These are phyloP conservation scores for Holacanthella duospinosa DNA, from an alignment of 2,888 invertebrate genomes.

Conservation along the genomic window DNA sequence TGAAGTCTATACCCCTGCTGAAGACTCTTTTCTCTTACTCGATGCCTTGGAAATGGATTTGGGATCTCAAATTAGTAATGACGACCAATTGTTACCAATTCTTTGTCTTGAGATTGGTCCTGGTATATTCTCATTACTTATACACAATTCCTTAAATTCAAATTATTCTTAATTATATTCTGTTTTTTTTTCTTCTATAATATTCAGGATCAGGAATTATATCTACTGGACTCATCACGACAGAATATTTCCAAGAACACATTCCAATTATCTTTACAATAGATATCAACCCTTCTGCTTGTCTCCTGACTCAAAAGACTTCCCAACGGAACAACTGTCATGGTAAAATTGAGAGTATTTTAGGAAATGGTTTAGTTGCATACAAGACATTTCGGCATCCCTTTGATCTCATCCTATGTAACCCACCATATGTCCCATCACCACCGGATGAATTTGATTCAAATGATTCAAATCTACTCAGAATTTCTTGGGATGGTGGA, in stretches of 20 bases:
- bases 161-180: background rate
- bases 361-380: constrained; percentile 57
- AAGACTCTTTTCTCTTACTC: constrained; percentile 87
- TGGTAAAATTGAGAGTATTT: constrained; percentile 19
- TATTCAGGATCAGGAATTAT: constrained; percentile 72
- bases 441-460: constrained; percentile 62
- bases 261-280: constrained; percentile 53
- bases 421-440: constrained; percentile 96
- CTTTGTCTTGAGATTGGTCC: constrained; percentile 79
- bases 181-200: too few relatives aligned
- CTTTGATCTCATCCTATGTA: constrained; percentile 85
- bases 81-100: constrained; percentile 12
- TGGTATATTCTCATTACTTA: constrained; percentile 46
- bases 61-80: constrained; percentile 8
- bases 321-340: constrained; percentile 52
- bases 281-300: constrained; percentile 77
- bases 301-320: constrained; percentile 59
- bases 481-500: constrained; percentile 64
- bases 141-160: background rate
- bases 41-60: constrained; percentile 86
- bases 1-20: constrained; percentile 84
- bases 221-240: constrained; percentile 65
- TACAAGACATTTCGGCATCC: constrained; percentile 50
- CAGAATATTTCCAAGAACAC: constrained; percentile 2
- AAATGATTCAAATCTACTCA: constrained; percentile 27